Base-by-base conservation (phyloP, 2,113 vertebrate species). In the Heterochromis multidens region DNA sequence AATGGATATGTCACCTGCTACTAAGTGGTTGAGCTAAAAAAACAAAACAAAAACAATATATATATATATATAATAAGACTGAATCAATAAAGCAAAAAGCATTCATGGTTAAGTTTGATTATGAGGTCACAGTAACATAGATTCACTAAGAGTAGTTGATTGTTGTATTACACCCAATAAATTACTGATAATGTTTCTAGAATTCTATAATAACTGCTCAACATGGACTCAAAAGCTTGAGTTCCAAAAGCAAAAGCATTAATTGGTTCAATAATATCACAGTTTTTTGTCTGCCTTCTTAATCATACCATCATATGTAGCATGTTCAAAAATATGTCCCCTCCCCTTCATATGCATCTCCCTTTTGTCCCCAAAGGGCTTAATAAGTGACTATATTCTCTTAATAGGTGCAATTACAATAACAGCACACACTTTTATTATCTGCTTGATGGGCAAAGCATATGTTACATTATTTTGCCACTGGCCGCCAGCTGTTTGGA, bases 381-480 rank as follows among this genome's bases (percentile, higher is more conserved):
- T 78, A 40, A 89, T 72, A 72, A 87, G 77, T 46, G 13, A 56
- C 3, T 17, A 31, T 60, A 57, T 74, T 27, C 40, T 37, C 76
- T 60, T 90, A 84, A 86, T 82, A 27, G 65, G 57, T 40, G 58
- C 83, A 79, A 80, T 89, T 80, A 79, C 65, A 79, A 72, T 56
- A 60, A 33, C 29, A 25, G 54, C 56, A 79, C 40, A 58, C 17
- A 0, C 82, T 54, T 49, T 82, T 31, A 87, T 83, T 43, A 63
- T 29, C 25, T 43, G 56, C 35, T 72, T 67, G 27, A 65, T 80
- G 63, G 62, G 59, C 21, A 5, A 61, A 19, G 57, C 82, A 46
- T 58, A 67, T 85, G 85, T 49, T 27, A 27, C 37, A 81, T 60
- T 79, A 65, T 10, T n/a, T 29, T 23, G 2, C n/a, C 54, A 29